These are phyloP conservation scores for Hassar affinis DNA, from an alignment of 2,113 vertebrate genomes.

Conservation along the genomic window DNA sequence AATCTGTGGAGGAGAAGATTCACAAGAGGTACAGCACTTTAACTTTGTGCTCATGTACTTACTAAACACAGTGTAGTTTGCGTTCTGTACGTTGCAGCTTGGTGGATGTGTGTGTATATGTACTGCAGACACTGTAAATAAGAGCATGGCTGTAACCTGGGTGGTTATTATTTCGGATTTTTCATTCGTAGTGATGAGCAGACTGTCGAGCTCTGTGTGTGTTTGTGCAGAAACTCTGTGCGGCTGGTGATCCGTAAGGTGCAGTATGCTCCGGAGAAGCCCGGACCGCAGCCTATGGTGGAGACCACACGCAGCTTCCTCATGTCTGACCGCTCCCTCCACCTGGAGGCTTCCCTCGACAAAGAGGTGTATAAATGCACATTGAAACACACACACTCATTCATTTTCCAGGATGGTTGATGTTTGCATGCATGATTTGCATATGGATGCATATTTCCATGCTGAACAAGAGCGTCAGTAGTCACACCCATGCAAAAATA, in stretches of 20 bases:
- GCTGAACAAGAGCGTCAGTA: background rate
- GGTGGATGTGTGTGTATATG: background rate
- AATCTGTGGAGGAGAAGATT: constrained; percentile 88
- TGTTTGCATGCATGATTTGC: background rate
- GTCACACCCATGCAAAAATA: background rate
- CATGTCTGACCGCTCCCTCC: constrained; percentile 87
- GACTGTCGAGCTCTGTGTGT: background rate
- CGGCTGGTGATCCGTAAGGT: constrained; percentile 89
- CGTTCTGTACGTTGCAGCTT: background rate
- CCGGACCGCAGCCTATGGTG: constrained; percentile 85
- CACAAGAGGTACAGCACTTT: constrained; percentile 80
- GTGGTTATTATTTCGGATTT: background rate
- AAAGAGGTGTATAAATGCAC: constrained; percentile 75
- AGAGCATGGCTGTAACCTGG: background rate
- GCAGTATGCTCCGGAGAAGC: constrained; percentile 88
- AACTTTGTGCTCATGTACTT: background rate
- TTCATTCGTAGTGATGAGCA: background rate
- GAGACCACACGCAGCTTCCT: constrained; percentile 90
- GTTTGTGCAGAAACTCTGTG: constrained; percentile 80
- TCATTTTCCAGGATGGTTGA: background rate
- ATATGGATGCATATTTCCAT: background rate
- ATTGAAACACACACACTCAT: background rate
- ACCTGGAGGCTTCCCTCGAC: constrained; percentile 87
- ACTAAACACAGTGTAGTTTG: background rate
- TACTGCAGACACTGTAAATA: background rate